Percentiles rank a stretch among this genome's conserved stretches.
phyloP scores from a whole-genome alignment of 2,113 vertebrate species.

The Labeo catla region DNA sequence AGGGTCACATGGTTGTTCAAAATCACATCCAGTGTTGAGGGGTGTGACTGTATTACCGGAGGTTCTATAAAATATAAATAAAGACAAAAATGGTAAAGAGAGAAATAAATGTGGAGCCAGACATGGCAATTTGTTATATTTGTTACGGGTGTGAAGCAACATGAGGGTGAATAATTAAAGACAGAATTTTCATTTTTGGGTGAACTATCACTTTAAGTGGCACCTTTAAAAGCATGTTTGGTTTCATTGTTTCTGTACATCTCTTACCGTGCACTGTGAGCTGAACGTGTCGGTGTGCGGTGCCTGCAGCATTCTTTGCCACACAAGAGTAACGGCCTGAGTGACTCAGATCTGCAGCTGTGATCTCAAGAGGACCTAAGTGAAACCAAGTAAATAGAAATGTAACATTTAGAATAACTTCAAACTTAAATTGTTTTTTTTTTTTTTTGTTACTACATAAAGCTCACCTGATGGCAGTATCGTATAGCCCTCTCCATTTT shows the following conservation, averaged over 20 bases:
- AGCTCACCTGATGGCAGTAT: conserved; percentile 86
- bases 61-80: conserved; percentile 74
- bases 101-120: background rate
- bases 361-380: conserved; percentile 88
- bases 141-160: too few species aligned
- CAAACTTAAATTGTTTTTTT: background rate
- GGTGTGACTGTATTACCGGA: conserved; percentile 85
- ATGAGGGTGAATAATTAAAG: too few species aligned
- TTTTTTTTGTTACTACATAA: background rate
- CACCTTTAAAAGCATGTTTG: background rate
- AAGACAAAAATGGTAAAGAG: background rate
- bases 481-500: conserved; percentile 81
- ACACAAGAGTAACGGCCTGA: conserved; percentile 85
- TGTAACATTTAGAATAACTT: background rate
- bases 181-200: too few species aligned
- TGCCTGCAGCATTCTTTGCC: conserved; percentile 86
- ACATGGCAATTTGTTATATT: background rate
- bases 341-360: conserved; percentile 80
- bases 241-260: background rate
- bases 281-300: conserved; percentile 82
- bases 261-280: conserved; percentile 88
- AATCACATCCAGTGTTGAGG: conserved; percentile 83
- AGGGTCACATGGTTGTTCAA: conserved; percentile 85
- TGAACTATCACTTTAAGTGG: background rate
- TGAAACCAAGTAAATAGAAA: conserved; percentile 7